Evolutionary conservation across 2,113 vertebrate species (phyloP).

Genomic region (Seriola aureovittata): DNA sequence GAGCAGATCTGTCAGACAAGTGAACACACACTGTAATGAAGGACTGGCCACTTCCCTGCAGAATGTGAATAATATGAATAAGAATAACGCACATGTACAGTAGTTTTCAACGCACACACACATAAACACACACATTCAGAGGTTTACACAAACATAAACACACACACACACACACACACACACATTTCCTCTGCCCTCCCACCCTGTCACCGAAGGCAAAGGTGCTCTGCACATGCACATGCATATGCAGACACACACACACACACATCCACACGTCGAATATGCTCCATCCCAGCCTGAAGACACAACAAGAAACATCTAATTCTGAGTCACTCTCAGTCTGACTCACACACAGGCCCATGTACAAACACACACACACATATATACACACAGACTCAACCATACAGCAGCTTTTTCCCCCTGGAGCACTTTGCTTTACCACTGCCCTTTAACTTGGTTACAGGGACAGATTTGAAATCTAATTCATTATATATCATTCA

Average conservation of each 20-base stretch:
- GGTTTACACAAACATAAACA: constrained; percentile 17
- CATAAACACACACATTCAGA: constrained; percentile 7
- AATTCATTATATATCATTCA: constrained; percentile 26
- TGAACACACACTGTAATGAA: constrained; percentile 61
- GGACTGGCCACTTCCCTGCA: constrained; percentile 57
- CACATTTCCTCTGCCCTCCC: constrained; percentile 47
- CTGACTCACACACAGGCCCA: constrained; percentile 51
- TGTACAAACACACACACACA: constrained; percentile 8
- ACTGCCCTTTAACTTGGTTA: constrained; percentile 46
- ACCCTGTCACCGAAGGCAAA: constrained; percentile 64
- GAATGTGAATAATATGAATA: constrained; percentile 69
- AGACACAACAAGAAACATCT: constrained; percentile 70
- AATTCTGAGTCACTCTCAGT: constrained; percentile 60
- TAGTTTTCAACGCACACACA: constrained; percentile 7
- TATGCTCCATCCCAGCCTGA: constrained; percentile 46
- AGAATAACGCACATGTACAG: constrained; percentile 59
- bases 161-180: constrained; percentile 23
- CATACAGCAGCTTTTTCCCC: constrained; percentile 31
- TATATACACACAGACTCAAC: constrained; percentile 13
- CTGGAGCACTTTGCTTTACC: constrained; percentile 23
- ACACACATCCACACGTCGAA: constrained; percentile 30
- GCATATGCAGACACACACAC: constrained; percentile 19
- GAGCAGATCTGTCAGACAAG: constrained; percentile 59
- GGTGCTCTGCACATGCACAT: constrained; percentile 33
- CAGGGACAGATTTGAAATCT: constrained; percentile 31